Percentiles rank a stretch among this genome's conserved stretches.
Evolutionary conservation across 2,888 invertebrate genomes (phyloP).

Genomic region (Congeria kusceri): DNA sequence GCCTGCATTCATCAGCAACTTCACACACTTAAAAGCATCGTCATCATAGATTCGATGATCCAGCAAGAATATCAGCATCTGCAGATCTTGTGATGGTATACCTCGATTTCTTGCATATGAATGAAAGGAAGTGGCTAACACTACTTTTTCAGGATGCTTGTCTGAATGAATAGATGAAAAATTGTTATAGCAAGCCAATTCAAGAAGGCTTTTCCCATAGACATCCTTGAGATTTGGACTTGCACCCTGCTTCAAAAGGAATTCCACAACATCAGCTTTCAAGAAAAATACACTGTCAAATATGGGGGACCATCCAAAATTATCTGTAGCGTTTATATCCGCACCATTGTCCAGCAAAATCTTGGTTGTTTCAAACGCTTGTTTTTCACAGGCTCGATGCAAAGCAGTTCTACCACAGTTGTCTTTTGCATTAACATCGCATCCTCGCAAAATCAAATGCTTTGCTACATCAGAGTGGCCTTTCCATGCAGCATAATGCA

Average conservation of each 20-base stretch:
- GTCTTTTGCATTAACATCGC: slow-evolving; percentile 39
- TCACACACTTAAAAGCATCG: slow-evolving; percentile 35
- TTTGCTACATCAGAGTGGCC: slow-evolving; percentile 43
- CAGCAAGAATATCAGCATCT: slow-evolving; percentile 1
- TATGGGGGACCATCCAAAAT: slow-evolving; percentile 54
- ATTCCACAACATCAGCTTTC: slow-evolving; percentile 39
- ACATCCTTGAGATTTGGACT: slow-evolving; percentile 28
- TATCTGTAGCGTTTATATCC: slow-evolving; percentile 48
- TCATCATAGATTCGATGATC: not conserved
- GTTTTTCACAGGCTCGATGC: slow-evolving; percentile 52
- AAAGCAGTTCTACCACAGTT: slow-evolving; percentile 48
- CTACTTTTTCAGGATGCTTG: slow-evolving; percentile 28
- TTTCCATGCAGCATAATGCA: slow-evolving; percentile 50
- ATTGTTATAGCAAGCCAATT: slow-evolving; percentile 40
- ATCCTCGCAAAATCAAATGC: slow-evolving; percentile 41
- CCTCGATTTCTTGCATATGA: slow-evolving; percentile 46
- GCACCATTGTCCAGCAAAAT: slow-evolving; percentile 41
- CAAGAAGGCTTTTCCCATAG: slow-evolving; percentile 33
- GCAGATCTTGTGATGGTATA: slow-evolving; percentile 37
- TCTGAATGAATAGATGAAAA: slow-evolving; percentile 13
- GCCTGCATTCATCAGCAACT: slow-evolving; percentile 50
- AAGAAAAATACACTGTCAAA: slow-evolving; percentile 57
- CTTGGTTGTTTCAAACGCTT: slow-evolving; percentile 36
- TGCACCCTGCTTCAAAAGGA: slow-evolving; percentile 46
- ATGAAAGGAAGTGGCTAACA: slow-evolving; percentile 43